Evolutionary conservation across 2,797 vertebrate species (phyloP).

Genomic region (Sparus aurata): DNA sequence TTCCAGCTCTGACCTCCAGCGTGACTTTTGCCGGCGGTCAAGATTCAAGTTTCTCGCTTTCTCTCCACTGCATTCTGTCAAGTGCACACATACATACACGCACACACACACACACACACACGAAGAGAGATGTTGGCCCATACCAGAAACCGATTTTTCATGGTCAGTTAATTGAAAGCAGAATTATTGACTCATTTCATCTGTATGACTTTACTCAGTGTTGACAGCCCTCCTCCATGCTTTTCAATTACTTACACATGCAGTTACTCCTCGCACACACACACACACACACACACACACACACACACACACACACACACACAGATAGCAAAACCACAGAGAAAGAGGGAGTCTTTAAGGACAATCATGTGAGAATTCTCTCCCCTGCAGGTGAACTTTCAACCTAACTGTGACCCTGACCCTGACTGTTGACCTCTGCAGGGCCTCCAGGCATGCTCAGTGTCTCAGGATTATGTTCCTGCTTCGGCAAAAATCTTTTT

Average conservation of each 20-base stretch:
- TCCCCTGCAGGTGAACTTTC: constrained; percentile 27
- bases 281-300: no score
- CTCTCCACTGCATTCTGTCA: not conserved
- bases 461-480: constrained; percentile 28
- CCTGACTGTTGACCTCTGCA: constrained; percentile 3
- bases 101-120: not conserved
- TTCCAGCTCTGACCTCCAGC: constrained; percentile 48
- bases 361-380: not conserved
- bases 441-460: constrained; percentile 6
- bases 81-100: not conserved
- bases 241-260: constrained; percentile 22
- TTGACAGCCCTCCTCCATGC: not conserved
- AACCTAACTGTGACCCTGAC: constrained; percentile 15
- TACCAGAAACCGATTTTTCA: constrained; percentile 31
- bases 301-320: no score
- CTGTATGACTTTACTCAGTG: not conserved
- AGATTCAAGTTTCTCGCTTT: constrained; percentile 19
- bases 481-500: constrained; percentile 9
- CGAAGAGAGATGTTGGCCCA: constrained; percentile 12
- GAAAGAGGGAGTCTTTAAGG: not conserved
- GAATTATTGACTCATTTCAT: constrained; percentile 24
- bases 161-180: constrained; percentile 50
- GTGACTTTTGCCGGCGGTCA: constrained; percentile 35
- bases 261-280: not conserved
- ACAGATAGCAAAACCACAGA: not conserved